Base-by-base conservation (phyloP, 2,888 invertebrate genomes). In the Stenotaenia linearis region DNA sequence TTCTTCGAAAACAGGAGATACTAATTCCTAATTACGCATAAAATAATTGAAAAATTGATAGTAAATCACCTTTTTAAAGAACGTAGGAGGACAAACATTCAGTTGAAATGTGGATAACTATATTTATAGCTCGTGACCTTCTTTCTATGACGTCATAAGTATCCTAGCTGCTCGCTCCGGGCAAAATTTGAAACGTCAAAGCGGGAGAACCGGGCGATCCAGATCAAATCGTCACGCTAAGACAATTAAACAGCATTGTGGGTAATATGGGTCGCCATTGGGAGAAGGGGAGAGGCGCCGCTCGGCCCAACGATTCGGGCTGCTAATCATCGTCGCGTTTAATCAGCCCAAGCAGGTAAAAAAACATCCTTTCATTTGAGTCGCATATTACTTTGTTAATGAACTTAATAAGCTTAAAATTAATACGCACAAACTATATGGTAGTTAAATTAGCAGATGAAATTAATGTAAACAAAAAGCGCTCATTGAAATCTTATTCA, bases 261-360 rank as follows among this genome's bases (percentile, higher is more conserved):
- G 69, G 69, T 69, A 69, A 69, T 69, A 69, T 69, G 69, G 69
- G 69, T 69, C 69, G 69, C 69, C 69, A 69, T 69, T 69, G 69
- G 69, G 69, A 69, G 69, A 69, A 69, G 69, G 69, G 69, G 69
- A 69, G 69, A 69, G 69, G 69, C 69, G 69, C 69, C 69, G 69
- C 69, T 25, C 69, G 69, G 69, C 69, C 69, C 69, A 69, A 69
- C 69, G 69, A 69, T 69, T 69, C 69, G 69, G 69, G 69, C 69
- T 69, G 69, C 69, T 69, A 69, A 69, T 69, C 69, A 69, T 25
- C 69, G 69, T 69, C 69, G 25, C 28, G 25, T 69, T 28, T 69
- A 69, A 69, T 69, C 69, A 69, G 69, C 69, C 69, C 69, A 69
- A 69, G n/a, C 69, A 69, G 69, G 69, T 69, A 69, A 69, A 56